Conservation (phyloP, 2,797 vertebrate species). For the Echiichthys vipera region DNA sequence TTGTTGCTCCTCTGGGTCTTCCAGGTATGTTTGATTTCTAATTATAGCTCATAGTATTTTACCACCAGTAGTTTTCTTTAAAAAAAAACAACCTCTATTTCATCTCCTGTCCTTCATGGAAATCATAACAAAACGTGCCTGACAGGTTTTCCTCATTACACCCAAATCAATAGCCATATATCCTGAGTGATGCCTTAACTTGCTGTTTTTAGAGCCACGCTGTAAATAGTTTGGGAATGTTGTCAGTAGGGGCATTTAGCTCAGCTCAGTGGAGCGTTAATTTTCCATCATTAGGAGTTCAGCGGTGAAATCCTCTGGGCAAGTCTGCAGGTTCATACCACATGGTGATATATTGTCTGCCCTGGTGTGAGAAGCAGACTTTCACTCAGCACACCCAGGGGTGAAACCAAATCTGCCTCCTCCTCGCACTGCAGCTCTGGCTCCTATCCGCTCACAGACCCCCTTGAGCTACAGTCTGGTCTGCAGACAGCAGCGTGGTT, state of each 20-base stretch:
- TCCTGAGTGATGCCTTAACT: slow-evolving; percentile 51
- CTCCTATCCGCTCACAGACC: slow-evolving; percentile 63
- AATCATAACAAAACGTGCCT: slow-evolving; percentile 60
- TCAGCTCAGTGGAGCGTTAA: slow-evolving; percentile 73
- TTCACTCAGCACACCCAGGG: slow-evolving; percentile 66
- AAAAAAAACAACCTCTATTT: slow-evolving; percentile 33
- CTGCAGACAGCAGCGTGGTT: slow-evolving; percentile 60
- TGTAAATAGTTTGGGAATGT: slow-evolving; percentile 69
- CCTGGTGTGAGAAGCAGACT: slow-evolving; percentile 74
- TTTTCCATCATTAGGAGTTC: slow-evolving; percentile 80
- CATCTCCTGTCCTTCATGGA: slow-evolving; percentile 44
- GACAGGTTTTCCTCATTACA: slow-evolving; percentile 64
- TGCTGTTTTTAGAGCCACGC: slow-evolving; percentile 38
- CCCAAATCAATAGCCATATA: slow-evolving; percentile 64
- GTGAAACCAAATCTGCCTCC: slow-evolving; percentile 77
- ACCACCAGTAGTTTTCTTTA: slow-evolving; percentile 50
- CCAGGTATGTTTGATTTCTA: slow-evolving; percentile 39
- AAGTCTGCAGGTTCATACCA: slow-evolving; percentile 67
- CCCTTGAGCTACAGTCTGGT: slow-evolving; percentile 62
- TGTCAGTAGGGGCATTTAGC: slow-evolving; percentile 68
- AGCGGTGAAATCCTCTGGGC: slow-evolving; percentile 67
- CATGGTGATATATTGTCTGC: slow-evolving; percentile 74
- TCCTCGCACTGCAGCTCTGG: slow-evolving; percentile 60
- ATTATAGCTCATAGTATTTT: slow-evolving; percentile 56
- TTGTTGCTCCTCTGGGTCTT: slow-evolving; percentile 25